Conservation (phyloP, 1,140 invertebrate species). For the Neuroterus valhalla region DNA sequence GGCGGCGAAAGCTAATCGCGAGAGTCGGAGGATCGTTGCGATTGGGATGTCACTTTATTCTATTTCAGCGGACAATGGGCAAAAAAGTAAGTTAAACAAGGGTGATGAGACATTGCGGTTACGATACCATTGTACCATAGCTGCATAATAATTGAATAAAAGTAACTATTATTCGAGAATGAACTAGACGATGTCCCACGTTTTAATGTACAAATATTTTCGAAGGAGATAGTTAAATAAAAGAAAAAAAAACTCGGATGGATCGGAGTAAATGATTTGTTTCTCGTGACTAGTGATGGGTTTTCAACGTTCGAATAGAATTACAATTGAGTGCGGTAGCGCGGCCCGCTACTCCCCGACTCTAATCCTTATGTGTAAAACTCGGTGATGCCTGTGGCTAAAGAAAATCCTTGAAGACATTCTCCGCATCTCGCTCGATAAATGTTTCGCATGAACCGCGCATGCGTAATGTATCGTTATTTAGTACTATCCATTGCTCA, state of each 20-base stretch:
- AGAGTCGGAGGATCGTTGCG: conserved; percentile 47
- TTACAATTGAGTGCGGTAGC: neutral
- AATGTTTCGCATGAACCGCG: neutral
- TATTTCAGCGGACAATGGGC: conserved; percentile 4
- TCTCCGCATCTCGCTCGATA: no score
- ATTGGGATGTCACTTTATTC: conserved; percentile 34
- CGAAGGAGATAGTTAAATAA: conserved; percentile 72
- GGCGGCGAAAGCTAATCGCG: neutral
- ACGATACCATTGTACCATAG: conserved; percentile 70
- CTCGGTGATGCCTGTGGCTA: neutral
- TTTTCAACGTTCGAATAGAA: conserved; percentile 37
- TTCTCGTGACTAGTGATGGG: conserved; percentile 56
- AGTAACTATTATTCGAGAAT: conserved; percentile 70
- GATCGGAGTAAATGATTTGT: conserved; percentile 57
- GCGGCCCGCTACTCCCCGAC: no score
- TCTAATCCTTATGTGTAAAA: neutral
- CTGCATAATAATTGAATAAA: conserved; percentile 70
- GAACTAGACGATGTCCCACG: conserved; percentile 64
- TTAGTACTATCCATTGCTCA: neutral
- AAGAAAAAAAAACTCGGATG: conserved; percentile 58
- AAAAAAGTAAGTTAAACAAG: conserved; percentile 43
- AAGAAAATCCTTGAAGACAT: neutral
- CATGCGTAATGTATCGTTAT: neutral
- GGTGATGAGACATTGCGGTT: conserved; percentile 70
- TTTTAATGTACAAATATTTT: conserved; percentile 75